Evolutionary conservation across 2,888 invertebrate genomes (phyloP).

Genomic region (Carabus problematicus): DNA sequence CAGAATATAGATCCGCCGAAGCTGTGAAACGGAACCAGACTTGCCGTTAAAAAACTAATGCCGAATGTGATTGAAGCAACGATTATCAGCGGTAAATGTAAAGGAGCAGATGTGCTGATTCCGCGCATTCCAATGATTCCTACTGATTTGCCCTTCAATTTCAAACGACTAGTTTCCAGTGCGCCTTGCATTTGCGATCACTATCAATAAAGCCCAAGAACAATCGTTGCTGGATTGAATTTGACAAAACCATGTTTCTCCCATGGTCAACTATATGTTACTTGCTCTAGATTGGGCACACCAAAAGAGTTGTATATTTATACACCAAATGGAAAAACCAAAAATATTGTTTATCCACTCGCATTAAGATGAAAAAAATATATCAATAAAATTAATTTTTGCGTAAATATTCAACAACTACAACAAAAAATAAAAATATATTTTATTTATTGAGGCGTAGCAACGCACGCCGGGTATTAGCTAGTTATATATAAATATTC

Average conservation of each 20-base stretch:
- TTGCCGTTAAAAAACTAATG: conserved; percentile 44
- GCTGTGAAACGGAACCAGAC: conserved; percentile 48
- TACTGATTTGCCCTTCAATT: conserved; percentile 44
- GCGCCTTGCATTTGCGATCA: conserved; percentile 48
- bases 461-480: too few species aligned
- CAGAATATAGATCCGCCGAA: conserved; percentile 47
- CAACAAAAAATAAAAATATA: too few species aligned
- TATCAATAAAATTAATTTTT: too few species aligned
- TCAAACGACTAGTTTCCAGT: conserved; percentile 49
- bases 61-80: conserved; percentile 42
- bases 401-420: too few species aligned
- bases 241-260: conserved; percentile 46
- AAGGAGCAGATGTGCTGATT: conserved; percentile 45
- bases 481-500: too few species aligned
- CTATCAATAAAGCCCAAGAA: conserved; percentile 50
- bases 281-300: conserved; percentile 45
- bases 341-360: conserved; percentile 45
- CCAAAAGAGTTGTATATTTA: conserved; percentile 41
- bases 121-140: conserved; percentile 48
- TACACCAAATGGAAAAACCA: conserved; percentile 36
- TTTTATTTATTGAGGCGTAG: too few species aligned
- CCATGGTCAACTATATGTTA: conserved; percentile 50
- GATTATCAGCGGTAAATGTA: not conserved
- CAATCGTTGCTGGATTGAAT: conserved; percentile 46
- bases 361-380: too few species aligned